A percentile compares a stretch with the other conserved stretches of the same genome.
These are phyloP conservation scores for Crocodylus rhombifer DNA, from an alignment of 2,797 vertebrate genomes.

Conservation along the genomic window DNA sequence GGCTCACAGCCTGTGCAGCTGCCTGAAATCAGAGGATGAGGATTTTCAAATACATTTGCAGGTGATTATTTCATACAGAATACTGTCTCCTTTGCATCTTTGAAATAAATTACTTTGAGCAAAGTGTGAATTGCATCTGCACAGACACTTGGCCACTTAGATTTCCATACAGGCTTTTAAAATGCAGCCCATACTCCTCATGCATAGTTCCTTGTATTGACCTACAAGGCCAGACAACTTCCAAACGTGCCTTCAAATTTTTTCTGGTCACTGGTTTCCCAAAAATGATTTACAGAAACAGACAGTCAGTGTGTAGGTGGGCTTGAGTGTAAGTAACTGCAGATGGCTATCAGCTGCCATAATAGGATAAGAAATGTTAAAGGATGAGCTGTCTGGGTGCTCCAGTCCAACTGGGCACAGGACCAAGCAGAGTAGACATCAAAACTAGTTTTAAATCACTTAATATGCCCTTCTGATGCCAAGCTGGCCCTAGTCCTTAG, in stretches of 20 bases:
- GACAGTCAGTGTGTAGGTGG: background rate
- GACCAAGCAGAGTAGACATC: conserved; percentile 2
- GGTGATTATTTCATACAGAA: background rate
- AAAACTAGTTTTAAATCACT: conserved; percentile 21
- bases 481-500: background rate
- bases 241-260: background rate
- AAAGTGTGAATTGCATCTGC: background rate
- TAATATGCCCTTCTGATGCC: background rate
- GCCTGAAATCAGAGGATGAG: background rate
- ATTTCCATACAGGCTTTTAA: background rate
- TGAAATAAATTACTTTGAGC: background rate
- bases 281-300: background rate
- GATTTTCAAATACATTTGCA: background rate
- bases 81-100: background rate
- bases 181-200: background rate
- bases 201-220: background rate
- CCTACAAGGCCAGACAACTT: background rate
- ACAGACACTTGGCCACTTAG: background rate
- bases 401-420: background rate
- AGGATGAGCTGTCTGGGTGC: background rate
- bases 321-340: background rate
- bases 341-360: background rate
- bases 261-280: background rate
- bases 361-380: background rate
- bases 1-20: background rate